Percentiles rank a stretch among this genome's conserved stretches.
These are phyloP conservation scores for Oikopleura vanhoeffeni DNA, from an alignment of 23 tunicate species.

Conservation along the genomic window DNA sequence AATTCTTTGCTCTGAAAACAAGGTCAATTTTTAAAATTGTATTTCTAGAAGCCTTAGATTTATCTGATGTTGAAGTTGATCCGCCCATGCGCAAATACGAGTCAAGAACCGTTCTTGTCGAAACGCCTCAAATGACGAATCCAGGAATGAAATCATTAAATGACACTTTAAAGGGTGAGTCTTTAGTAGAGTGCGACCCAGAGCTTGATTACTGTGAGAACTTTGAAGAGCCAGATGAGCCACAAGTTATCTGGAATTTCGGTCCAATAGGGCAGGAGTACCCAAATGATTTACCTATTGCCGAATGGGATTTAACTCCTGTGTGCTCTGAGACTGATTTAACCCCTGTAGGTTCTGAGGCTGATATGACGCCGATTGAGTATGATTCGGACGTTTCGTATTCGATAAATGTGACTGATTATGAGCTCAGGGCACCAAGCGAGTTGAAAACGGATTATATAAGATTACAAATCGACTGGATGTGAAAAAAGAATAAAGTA, in stretches of 20 bases:
- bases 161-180: not conserved
- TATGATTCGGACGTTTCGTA: not conserved
- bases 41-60: not conserved
- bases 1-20: too few species aligned
- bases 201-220: not conserved
- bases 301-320: not conserved
- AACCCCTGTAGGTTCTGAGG: not conserved
- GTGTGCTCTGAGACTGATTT: not conserved
- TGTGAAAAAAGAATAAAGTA: too few species aligned
- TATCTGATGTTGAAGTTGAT: not conserved
- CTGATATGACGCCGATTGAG: not conserved
- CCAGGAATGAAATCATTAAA: not conserved
- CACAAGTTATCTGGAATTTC: not conserved
- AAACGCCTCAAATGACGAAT: not conserved
- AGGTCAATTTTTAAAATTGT: not conserved
- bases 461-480: not conserved
- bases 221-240: not conserved
- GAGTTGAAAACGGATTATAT: not conserved
- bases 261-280: not conserved
- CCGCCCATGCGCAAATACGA: not conserved
- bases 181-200: conserved; percentile 1
- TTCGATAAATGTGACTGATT: not conserved
- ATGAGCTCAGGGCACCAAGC: not conserved
- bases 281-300: not conserved
- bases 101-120: not conserved